Conservation (phyloP, 1,140 invertebrate genomes). For the Scylla paramamosain region DNA sequence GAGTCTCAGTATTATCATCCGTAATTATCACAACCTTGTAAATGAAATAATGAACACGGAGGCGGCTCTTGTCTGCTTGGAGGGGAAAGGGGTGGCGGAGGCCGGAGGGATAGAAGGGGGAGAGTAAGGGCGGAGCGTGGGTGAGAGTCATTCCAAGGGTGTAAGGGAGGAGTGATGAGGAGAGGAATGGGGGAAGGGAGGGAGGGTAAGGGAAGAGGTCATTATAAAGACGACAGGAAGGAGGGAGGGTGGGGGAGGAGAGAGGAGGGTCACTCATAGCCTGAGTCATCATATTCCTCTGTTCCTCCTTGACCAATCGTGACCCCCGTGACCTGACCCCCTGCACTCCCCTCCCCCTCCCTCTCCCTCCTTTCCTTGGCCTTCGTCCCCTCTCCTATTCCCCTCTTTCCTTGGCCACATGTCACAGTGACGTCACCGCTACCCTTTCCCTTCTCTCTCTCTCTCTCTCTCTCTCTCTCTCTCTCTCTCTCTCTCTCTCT, state of each 20-base stretch:
- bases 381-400: not conserved
- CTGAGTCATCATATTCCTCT: conserved; percentile 4
- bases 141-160: too few species aligned
- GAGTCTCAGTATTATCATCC: too few species aligned
- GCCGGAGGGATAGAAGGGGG: too few species aligned
- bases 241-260: too few species aligned
- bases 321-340: not conserved
- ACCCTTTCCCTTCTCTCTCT: not conserved
- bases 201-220: not conserved
- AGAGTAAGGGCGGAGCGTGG: too few species aligned
- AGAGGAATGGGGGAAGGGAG: not conserved
- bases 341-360: not conserved
- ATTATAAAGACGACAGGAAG: too few species aligned
- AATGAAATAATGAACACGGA: too few species aligned
- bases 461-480: too few species aligned
- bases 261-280: not conserved
- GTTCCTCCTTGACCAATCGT: not conserved
- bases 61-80: too few species aligned
- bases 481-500: too few species aligned
- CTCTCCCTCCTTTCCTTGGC: not conserved
- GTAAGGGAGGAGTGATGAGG: not conserved
- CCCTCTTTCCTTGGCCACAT: not conserved
- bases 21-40: too few species aligned
- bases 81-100: too few species aligned
- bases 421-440: not conserved